Evolutionary conservation across 2,888 invertebrate species (phyloP).

Genomic region (Alentia gelatinosa): DNA sequence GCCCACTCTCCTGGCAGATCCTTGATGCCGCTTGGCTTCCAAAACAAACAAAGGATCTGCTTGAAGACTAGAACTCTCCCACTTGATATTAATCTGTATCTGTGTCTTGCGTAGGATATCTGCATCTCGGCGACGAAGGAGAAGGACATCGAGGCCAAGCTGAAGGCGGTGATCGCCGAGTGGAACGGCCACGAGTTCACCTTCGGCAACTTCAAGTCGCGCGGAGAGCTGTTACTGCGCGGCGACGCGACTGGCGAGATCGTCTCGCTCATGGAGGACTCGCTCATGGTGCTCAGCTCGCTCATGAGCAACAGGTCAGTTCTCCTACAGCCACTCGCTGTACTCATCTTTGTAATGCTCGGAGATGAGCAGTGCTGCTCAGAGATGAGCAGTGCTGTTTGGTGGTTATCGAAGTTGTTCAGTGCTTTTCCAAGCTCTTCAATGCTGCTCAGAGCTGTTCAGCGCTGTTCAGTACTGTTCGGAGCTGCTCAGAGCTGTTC

Average conservation of each 20-base stretch:
- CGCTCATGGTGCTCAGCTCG: constrained; percentile 97
- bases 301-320: constrained; percentile 91
- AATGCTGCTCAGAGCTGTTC: no score
- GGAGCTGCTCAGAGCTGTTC: no score
- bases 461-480: no score
- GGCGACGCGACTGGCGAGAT: constrained; percentile 98
- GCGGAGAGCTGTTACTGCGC: constrained; percentile 93
- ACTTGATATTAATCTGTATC: no score
- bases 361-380: no score
- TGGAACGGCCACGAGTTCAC: constrained; percentile 93
- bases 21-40: no score
- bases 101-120: constrained; percentile 87
- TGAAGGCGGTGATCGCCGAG: constrained; percentile 95
- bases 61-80: no score
- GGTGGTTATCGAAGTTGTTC: no score
- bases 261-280: constrained; percentile 95
- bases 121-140: constrained; percentile 99
- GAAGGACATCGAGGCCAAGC: constrained; percentile 97
- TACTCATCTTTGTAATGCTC: no score
- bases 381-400: not conserved
- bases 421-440: no score
- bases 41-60: no score
- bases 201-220: constrained; percentile 96
- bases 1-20: no score
- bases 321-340: not conserved